Base-by-base conservation (phyloP, 2,888 invertebrate genomes). In the Caenorhabditis sinica region DNA sequence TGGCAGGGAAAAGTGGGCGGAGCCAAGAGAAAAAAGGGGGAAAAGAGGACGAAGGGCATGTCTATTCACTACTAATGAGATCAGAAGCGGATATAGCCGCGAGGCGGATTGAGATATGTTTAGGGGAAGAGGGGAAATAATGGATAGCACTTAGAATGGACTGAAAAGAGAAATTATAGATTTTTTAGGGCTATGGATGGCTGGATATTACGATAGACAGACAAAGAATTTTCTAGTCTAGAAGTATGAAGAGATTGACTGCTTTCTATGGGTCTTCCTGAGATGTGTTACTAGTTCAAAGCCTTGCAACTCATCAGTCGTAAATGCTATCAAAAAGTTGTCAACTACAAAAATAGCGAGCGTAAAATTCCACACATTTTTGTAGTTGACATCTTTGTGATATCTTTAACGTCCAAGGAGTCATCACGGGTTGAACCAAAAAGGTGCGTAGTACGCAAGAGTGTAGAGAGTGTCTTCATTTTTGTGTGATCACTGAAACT, bases 81-180 rank as follows among this genome's bases (percentile, higher is more conserved):
- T 76, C 76, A 76, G 58, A 76, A 60, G 76, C 23, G 58, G 66
- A 68, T 66, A 76, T 76, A 58, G 66, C 76, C 76, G 56, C 0
- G 23, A 66, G 75, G 65, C 53, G 65, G 25, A 58, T 72, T 40
- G 69, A 53, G 56, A 69, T 15, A 69, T 23, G 56, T n/a, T 49
- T 49, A 13, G 9, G 1, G 49, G 5, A n/a, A 49, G 20, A 20
- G 40, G 40, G 15, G 40, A 40, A 40, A 13, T 15, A 40, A 40
- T 15, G 40, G 40, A 40, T 40, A 15, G 51, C 51, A 40, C 40
- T 40, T 20, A 20, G 20, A 23, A 51, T 51, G 20, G 20, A 23
- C 20, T 25, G 56, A 8, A 49, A 49, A 49, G n/a, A n/a, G n/a
- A n/a, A n/a, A n/a, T n/a, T n/a, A n/a, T n/a, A n/a, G n/a, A n/a